These are phyloP conservation scores for Tillus elongatus DNA, from an alignment of 2,888 invertebrate species.

Conservation along the genomic window DNA sequence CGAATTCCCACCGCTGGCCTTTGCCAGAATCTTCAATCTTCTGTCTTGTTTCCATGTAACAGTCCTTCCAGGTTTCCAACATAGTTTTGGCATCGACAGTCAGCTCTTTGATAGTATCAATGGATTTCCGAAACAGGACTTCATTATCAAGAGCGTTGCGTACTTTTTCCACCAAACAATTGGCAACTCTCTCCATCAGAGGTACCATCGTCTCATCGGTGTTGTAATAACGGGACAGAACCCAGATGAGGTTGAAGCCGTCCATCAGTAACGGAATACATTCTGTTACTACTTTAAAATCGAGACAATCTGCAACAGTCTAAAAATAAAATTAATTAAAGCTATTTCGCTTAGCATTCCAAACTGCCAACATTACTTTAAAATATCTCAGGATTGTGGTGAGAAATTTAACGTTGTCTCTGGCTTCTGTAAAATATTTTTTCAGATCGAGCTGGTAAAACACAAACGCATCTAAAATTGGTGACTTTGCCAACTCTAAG, in stretches of 20 bases:
- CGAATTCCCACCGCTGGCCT: slow-evolving; percentile 87
- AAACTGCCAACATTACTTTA: no score
- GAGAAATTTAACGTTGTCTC: slow-evolving; percentile 71
- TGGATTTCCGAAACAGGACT: slow-evolving; percentile 50
- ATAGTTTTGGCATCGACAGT: slow-evolving; percentile 56
- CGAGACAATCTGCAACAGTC: slow-evolving; percentile 42
- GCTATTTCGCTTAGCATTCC: background rate
- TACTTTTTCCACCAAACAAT: slow-evolving; percentile 71
- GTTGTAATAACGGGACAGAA: slow-evolving; percentile 76
- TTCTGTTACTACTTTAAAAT: slow-evolving; percentile 62
- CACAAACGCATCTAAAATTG: slow-evolving; percentile 51
- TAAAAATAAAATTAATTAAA: slow-evolving; percentile 21
- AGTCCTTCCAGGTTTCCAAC: slow-evolving; percentile 63
- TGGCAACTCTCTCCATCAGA: slow-evolving; percentile 71
- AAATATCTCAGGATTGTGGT: slow-evolving; percentile 67
- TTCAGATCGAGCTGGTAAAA: slow-evolving; percentile 53
- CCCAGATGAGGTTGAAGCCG: slow-evolving; percentile 84
- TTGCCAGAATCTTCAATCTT: slow-evolving; percentile 80
- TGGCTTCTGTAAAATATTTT: slow-evolving; percentile 60
- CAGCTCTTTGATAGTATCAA: slow-evolving; percentile 23
- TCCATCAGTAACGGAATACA: slow-evolving; percentile 72
- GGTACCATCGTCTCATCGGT: slow-evolving; percentile 80
- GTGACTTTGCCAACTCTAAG: slow-evolving; percentile 48
- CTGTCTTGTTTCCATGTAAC: slow-evolving; percentile 69
- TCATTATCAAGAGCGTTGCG: slow-evolving; percentile 54